Evolutionary conservation across 2,797 vertebrate species (phyloP).

Genomic region (Tenualosa ilisha): DNA sequence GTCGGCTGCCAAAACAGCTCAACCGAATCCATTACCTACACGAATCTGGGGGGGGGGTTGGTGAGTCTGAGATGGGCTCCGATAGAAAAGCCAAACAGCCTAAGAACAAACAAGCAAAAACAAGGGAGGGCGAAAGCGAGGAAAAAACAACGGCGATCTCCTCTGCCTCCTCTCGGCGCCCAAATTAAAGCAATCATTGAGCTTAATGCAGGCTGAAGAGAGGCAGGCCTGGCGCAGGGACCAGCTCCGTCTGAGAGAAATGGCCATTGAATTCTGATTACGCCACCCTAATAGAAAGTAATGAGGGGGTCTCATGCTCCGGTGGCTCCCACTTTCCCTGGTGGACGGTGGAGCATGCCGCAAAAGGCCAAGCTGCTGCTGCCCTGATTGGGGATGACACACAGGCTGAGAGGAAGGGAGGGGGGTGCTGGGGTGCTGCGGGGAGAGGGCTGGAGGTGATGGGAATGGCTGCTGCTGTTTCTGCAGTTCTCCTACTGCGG

Average conservation of each 20-base stretch:
- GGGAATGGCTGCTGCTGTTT: constrained; percentile 3
- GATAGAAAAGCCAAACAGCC: not conserved
- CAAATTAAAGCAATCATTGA: constrained; percentile 57
- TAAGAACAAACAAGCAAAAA: not conserved
- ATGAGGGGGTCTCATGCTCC: constrained; percentile 63
- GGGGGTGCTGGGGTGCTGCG: not conserved
- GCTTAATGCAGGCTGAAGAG: constrained; percentile 62
- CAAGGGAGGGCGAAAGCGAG: not conserved
- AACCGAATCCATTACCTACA: constrained; percentile 7
- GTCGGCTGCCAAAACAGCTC: constrained; percentile 16
- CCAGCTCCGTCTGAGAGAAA: constrained; percentile 62
- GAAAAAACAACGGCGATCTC: constrained; percentile 46
- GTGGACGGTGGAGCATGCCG: constrained; percentile 46
- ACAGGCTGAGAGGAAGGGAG: constrained; percentile 36
- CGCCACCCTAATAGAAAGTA: constrained; percentile 69
- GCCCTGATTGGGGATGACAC: constrained; percentile 53
- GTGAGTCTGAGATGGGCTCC: not conserved
- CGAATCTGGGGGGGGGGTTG: too few species aligned
- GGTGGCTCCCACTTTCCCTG: constrained; percentile 59
- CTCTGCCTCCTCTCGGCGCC: constrained; percentile 50
- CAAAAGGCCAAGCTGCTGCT: constrained; percentile 54
- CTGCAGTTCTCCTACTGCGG: not conserved
- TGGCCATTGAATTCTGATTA: constrained; percentile 69
- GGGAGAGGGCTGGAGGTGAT: not conserved
- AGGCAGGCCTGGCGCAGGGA: constrained; percentile 54